A percentile compares a stretch with the other conserved stretches of the same genome.
Conservation (phyloP, 2,113 vertebrate genomes). For the Dendropsophus ebraccatus region DNA sequence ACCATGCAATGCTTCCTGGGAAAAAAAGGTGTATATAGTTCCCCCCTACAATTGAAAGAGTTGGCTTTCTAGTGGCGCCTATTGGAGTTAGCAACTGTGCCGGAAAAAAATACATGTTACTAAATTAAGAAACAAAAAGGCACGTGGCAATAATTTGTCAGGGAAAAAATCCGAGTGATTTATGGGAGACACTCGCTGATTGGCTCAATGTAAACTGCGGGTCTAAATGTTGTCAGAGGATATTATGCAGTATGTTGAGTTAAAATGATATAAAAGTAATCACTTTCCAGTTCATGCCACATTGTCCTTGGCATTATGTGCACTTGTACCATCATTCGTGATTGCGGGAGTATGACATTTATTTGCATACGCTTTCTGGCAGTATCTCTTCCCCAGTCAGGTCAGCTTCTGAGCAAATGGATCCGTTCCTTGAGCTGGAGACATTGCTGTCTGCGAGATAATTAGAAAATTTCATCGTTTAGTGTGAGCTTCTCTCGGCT, state of each 20-base stretch:
- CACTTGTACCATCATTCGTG: not conserved
- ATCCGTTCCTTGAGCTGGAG: slow-evolving; percentile 11
- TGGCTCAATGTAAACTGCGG: not conserved
- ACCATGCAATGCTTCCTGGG: too few species aligned
- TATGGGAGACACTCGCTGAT: not conserved
- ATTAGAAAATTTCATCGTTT: slow-evolving; percentile 52
- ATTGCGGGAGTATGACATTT: slow-evolving; percentile 15
- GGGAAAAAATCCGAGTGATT: not conserved
- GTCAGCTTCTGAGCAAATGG: slow-evolving; percentile 10
- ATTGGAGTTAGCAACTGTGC: too few species aligned
- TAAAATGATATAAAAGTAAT: slow-evolving; percentile 16
- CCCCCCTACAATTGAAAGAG: too few species aligned
- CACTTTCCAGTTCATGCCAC: slow-evolving; percentile 13
- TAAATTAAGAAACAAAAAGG: too few species aligned
- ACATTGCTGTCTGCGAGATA: slow-evolving; percentile 38
- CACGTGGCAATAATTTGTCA: not conserved
- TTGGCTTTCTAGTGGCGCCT: too few species aligned
- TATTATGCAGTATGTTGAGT: not conserved
- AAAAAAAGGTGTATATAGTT: too few species aligned
- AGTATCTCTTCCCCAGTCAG: slow-evolving; percentile 31
- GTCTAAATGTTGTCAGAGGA: not conserved
- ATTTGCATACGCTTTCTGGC: slow-evolving; percentile 22
- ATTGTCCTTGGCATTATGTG: slow-evolving; percentile 16
- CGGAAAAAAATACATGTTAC: too few species aligned
- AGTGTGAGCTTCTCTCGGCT: slow-evolving; percentile 39